Evolutionary conservation across 1,140 invertebrate genomes (phyloP), one percentile per base, ranked within the genome.

Genomic region (Trichonephila inaurata): DNA sequence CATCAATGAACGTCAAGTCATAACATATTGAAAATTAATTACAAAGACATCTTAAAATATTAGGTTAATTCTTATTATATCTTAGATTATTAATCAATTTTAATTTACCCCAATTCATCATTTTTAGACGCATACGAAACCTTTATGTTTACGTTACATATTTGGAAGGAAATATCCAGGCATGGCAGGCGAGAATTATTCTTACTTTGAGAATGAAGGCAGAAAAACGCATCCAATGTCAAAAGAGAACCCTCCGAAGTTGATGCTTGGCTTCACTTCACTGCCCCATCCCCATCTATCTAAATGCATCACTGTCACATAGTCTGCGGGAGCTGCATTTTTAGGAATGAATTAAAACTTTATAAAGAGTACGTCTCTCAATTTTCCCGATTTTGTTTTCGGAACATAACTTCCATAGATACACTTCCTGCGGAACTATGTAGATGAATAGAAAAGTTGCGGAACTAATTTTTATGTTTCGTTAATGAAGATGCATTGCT

Each of bases 301-400:
- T 83, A 83, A 83, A 83, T 83, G 82, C 82, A 51, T 83, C 82
- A 83, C n/a, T 60, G 82, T 83, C 82, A 83, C 40, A 14, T 24
- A 60, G n/a, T 83, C 19, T 51, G 4, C 3, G 19, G 44, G 40
- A 60, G 51, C 82, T 10, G 21, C 82, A 83, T 58, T 60, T 83
- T 83, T 83, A 16, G 82, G 19, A 83, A 83, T 16, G 51, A 83
- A 83, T 83, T 83, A 83, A 83, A 83, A 83, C 51, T 83, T 83
- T 58, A 83, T 83, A 83, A 83, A 83, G 82, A 83, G 28, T 40
- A 12, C 10, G 51, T 51, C 51, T 60, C 82, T 58, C 82, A 60
- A 60, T 58, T 21, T 83, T 60, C 51, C n/a, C 21, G 19, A 77
- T 77, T 77, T 28, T 16, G 24, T 77, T 40, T 3, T n/a, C 10